Evolutionary conservation across 1,140 invertebrate species (phyloP), one percentile per base, ranked within the genome.

Genomic region (Micrasema longulum): DNA sequence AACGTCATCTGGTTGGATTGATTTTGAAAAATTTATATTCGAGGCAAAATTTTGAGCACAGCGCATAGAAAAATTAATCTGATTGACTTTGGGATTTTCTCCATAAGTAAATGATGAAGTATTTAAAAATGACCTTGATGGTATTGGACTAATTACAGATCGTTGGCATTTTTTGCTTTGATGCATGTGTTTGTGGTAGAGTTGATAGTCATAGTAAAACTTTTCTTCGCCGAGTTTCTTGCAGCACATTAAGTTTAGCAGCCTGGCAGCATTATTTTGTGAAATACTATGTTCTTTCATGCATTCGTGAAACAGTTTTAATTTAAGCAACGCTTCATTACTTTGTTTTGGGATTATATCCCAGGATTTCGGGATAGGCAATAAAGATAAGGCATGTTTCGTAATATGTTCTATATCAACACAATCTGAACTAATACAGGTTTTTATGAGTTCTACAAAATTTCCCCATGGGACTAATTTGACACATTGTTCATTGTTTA

Each of bases 241-340:
- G 26, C 67, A 69, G 18, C 41, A 60, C 55, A 69, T 69, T 22
- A 69, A 62, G 47, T 69, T 69, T 18, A 69, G 31, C n/a, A 69
- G n/a, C 22, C 67, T 60, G 35, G 41, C 41, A 1, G 67, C 41
- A 35, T 41, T 45, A 10, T 60, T 23, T 47, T 60, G 16, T 35
- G 67, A 62, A 36, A 60, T 48, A 3, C 31, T 36, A 12, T 69
- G 31, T 35, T 62, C 53, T 11, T 36, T 31, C n/a, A 69, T 20
- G 26, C 67, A 69, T 9, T 45, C 55, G 41, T 69, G 38, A 43
- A 69, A 60, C 12, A 60, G 16, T 31, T 41, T 62, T 6, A 69
- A 41, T 60, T 57, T 57, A 10, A 48, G n/a, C 23, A 26, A 6
- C 11, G 31, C n/a, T 26, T 60, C 38, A 18, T 23, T 0, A 11